Base-by-base conservation (phyloP, 2,888 invertebrate genomes). In the Tryphoninae sp. region DNA sequence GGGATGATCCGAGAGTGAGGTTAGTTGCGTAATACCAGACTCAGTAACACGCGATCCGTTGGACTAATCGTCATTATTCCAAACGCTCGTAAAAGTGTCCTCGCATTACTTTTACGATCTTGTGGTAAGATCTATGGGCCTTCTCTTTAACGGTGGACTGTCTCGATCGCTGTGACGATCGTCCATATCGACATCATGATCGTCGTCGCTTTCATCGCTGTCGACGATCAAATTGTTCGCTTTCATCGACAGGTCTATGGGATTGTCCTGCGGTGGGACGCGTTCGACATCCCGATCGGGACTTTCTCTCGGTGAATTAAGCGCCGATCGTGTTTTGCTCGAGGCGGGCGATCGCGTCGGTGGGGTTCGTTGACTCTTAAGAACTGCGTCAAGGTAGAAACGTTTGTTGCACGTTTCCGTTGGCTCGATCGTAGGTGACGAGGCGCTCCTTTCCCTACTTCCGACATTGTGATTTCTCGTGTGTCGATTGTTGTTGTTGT, bases 241-340 rank as follows among this genome's bases (percentile, higher is more conserved):
- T 88, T 95, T 96, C 92, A 96, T 95, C 51, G 96, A 96, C 83
- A 97, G 92, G 89, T 97, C 97, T 90, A 97, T 96, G 1, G 97
- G 97, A 89, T 95, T 95, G 84, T 96, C 96, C 89, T 96, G 96
- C 0, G 93, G 90, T 0, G 93, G 92, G 0, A 91, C 89, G 3
- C 84, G 87, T 0, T 89, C 88, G 11, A 13, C 82, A 92, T 93
- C 59, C 90, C 92, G 8, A 91, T 93, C n/a, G 92, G 93, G 77
- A 92, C 93, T 53, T 51, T 78, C 78, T 90, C 92, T 69, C 91
- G 93, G 83, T 91, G 93, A 86, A 61, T 71, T 84, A 33, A 79
- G 61, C 68, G 85, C 84, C 67, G 89, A 86, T 55, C 72, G 74
- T 9, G 84, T 82, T 76, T 87, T 85, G 49, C 78, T 77, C 1